Base-by-base conservation (phyloP, 2,888 invertebrate genomes). In the Chaetogeoica ovagalla region DNA sequence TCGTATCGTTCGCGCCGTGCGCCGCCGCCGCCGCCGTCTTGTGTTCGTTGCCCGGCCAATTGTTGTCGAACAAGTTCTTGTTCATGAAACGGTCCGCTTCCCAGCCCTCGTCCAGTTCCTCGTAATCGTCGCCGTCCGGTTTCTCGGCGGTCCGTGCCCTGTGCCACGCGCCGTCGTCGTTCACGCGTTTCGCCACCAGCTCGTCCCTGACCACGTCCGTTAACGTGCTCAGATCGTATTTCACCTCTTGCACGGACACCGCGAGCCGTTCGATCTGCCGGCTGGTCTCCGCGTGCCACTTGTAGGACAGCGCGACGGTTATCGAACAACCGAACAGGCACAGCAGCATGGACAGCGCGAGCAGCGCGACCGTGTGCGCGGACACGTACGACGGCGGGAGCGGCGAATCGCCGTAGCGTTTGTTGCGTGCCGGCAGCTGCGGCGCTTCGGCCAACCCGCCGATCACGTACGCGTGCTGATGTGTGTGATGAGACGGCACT, bases 261-360 rank as follows among this genome's bases (percentile, higher is more conserved):
- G 37, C 52, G 5, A 70, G 37, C 23, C 37, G 48, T 17, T 70
- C 57, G 23, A 79, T 65, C 23, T 55, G 70, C 39, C 19, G 37
- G 23, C 43, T 57, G 9, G 63, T 71, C 7, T 79, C 79, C 23
- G 39, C 43, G 23, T 79, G 63, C 79, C 71, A 71, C 43, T 71
- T 79, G 55, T 71, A 79, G 1, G 79, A 71, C 37, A 79, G 13
- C 5, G 79, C 30, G 17, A 71, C 57, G 2, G 79, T 71, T 7
- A 71, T 13, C 5, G 63, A 15, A n/a, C 79, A 79, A 43, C 79
- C 63, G 57, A 71, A 79, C 21, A 79, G 5, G 23, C 79, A 71
- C 55, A 79, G 23, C 23, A 71, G 5, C 19, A 79, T 39, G 9
- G 62, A 57, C 21, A 79, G 13, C 21, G 60, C 7, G 11, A 60